These are phyloP conservation scores for Zygogramma bicolorata DNA, from an alignment of 2,888 invertebrate species.

Conservation along the genomic window DNA sequence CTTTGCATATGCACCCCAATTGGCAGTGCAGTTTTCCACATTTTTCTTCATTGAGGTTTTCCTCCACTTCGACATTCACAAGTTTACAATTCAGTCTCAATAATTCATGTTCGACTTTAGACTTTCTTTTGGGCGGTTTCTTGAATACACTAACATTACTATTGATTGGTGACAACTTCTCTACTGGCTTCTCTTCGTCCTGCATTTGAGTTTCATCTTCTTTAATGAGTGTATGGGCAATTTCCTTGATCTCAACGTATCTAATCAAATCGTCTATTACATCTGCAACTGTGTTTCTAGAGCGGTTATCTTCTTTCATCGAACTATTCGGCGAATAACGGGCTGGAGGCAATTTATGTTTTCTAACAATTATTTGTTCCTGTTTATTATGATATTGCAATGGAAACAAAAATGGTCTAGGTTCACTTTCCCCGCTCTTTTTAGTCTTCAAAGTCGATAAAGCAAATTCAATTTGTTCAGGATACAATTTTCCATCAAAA, in stretches of 20 bases:
- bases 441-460: slow-evolving; percentile 67
- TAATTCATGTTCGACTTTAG: slow-evolving; percentile 67
- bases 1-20: slow-evolving; percentile 77
- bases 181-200: slow-evolving; percentile 46
- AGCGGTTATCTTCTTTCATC: slow-evolving; percentile 15
- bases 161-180: slow-evolving; percentile 39
- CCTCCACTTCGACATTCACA: slow-evolving; percentile 67
- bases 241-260: slow-evolving; percentile 73
- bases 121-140: slow-evolving; percentile 41
- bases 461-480: slow-evolving; percentile 71
- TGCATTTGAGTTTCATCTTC: slow-evolving; percentile 56
- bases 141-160: slow-evolving; percentile 36
- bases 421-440: slow-evolving; percentile 5
- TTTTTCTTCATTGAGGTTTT: slow-evolving; percentile 54
- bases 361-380: slow-evolving; percentile 69
- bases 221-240: slow-evolving; percentile 70
- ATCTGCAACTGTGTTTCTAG: slow-evolving; percentile 32
- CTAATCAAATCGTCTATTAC: slow-evolving; percentile 71
- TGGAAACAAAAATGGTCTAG: slow-evolving; percentile 69
- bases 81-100: slow-evolving; percentile 76
- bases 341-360: slow-evolving; percentile 25
- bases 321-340: background rate
- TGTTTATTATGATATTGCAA: slow-evolving; percentile 73
- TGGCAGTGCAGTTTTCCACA: slow-evolving; percentile 72
- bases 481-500: slow-evolving; percentile 66